phyloP scores from a whole-genome alignment of 2,888 invertebrate genomes.

The Amblyteles armatorius region DNA sequence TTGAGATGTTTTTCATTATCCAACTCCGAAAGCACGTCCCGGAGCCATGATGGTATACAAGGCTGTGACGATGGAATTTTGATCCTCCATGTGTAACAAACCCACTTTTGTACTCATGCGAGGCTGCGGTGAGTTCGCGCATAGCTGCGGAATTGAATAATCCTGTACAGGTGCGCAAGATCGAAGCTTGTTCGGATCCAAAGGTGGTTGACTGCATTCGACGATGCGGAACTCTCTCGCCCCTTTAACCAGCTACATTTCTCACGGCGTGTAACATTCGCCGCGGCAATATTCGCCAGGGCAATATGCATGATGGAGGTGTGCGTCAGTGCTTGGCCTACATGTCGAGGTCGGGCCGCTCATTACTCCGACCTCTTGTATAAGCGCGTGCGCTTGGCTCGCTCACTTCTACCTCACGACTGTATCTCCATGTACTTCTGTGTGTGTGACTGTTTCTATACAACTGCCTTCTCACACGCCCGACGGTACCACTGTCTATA shows the following conservation, averaged over 20 bases:
- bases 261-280: conserved; percentile 38
- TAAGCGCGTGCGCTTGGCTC: conserved; percentile 64
- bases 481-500: conserved; percentile 9
- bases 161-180: not conserved
- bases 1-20: not conserved
- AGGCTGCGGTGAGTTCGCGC: not conserved
- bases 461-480: conserved; percentile 28
- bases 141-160: not conserved
- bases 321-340: conserved; percentile 80
- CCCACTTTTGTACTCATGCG: not conserved
- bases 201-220: not conserved
- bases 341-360: conserved; percentile 81
- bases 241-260: conserved; percentile 24
- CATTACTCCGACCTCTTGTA: conserved; percentile 80
- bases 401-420: conserved; percentile 33
- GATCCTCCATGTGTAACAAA: not conserved
- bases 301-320: conserved; percentile 65
- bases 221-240: conserved; percentile 14
- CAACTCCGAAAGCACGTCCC: not conserved
- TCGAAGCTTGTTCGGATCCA: not conserved
- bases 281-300: conserved; percentile 10
- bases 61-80: not conserved
- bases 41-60: not conserved
- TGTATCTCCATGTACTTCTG: conserved; percentile 22
- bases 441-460: conserved; percentile 9